Conservation (phyloP, 2,888 invertebrate species). For the Zaprionus bogoriensis region DNA sequence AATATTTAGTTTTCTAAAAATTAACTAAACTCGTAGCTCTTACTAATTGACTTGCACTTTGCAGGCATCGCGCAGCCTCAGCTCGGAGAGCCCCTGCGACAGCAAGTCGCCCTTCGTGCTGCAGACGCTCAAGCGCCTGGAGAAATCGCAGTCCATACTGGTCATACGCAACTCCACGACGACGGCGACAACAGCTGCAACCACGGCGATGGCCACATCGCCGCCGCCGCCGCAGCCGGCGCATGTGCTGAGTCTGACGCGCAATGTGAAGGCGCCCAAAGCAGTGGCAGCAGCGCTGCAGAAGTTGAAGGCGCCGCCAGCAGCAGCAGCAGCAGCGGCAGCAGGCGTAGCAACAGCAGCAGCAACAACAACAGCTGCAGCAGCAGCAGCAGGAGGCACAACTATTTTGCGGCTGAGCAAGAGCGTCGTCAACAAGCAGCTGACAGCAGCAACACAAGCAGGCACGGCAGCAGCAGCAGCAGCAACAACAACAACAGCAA, state of each 20-base stretch:
- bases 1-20: too few species aligned
- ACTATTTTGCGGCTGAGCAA: slow-evolving; percentile 76
- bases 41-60: neutral
- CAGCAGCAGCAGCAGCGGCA: slow-evolving; percentile 44
- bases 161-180: slow-evolving; percentile 80
- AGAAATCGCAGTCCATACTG: slow-evolving; percentile 83
- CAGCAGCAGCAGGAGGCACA: slow-evolving; percentile 60
- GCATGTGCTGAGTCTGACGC: slow-evolving; percentile 73
- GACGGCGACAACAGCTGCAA: slow-evolving; percentile 14
- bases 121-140: slow-evolving; percentile 82
- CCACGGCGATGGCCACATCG: slow-evolving; percentile 24
- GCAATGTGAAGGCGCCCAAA: slow-evolving; percentile 66
- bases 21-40: too few species aligned
- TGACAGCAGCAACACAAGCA: slow-evolving; percentile 53
- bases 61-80: slow-evolving; percentile 79
- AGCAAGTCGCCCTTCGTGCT: slow-evolving; percentile 81
- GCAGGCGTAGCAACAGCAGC: slow-evolving; percentile 48
- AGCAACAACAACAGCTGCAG: slow-evolving; percentile 51
- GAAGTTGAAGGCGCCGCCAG: slow-evolving; percentile 52
- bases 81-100: slow-evolving; percentile 79
- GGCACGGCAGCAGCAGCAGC: slow-evolving; percentile 44
- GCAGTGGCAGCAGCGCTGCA: slow-evolving; percentile 54
- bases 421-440: slow-evolving; percentile 58
- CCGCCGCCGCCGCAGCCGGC: slow-evolving; percentile 38
- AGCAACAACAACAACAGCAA: slow-evolving; percentile 43